phyloP scores from a whole-genome alignment of 2,888 invertebrate species.

The Erebia ligea region DNA sequence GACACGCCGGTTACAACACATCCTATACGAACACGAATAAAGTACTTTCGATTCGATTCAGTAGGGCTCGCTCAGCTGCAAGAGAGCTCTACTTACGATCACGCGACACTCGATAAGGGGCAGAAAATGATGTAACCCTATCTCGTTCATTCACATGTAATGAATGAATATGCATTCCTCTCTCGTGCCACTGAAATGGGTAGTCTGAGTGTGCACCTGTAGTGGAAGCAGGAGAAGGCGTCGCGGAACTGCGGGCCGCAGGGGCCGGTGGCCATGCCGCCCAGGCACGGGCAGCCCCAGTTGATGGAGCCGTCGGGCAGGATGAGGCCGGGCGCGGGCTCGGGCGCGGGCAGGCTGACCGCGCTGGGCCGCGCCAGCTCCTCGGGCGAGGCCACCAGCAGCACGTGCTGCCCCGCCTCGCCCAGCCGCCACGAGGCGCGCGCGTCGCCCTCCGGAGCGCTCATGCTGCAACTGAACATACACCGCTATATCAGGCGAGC shows the following conservation, averaged over 20 bases:
- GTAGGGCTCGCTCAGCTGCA: too few species aligned
- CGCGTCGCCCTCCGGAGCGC: background rate
- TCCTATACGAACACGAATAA: too few species aligned
- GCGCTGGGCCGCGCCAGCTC: slow-evolving; percentile 90
- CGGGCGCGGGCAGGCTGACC: slow-evolving; percentile 87
- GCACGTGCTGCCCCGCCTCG: slow-evolving; percentile 75
- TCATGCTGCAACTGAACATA: background rate
- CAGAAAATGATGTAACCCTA: background rate
- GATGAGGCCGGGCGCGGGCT: slow-evolving; percentile 91
- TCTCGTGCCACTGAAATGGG: too few species aligned
- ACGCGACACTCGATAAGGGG: too few species aligned
- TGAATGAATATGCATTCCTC: too few species aligned
- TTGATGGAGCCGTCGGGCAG: slow-evolving; percentile 94
- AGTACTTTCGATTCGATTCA: too few species aligned
- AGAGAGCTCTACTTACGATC: too few species aligned
- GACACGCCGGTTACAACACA: too few species aligned
- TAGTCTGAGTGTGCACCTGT: too few species aligned
- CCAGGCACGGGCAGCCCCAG: slow-evolving; percentile 98
- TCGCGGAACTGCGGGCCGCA: slow-evolving; percentile 96
- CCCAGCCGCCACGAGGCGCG: slow-evolving; percentile 54
- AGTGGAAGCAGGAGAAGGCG: slow-evolving; percentile 97
- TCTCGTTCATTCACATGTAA: too few species aligned
- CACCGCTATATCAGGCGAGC: background rate
- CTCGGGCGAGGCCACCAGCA: slow-evolving; percentile 92
- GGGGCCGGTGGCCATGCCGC: slow-evolving; percentile 98